Conservation (phyloP, 92 coral and sea anemone species). For the Heliopora coerulea region DNA sequence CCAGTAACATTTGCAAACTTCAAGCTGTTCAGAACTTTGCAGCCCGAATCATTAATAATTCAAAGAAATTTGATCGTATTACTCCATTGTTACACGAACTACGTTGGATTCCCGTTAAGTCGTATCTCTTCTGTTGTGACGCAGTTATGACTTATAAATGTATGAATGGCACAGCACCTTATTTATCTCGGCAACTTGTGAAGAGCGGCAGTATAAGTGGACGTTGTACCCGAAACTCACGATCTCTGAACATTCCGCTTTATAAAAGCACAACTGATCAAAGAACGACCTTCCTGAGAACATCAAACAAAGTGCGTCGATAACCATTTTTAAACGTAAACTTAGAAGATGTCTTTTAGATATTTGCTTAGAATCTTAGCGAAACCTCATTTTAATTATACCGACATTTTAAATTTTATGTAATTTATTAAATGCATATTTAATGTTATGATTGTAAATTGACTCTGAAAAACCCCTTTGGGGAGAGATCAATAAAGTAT, state of each 20-base stretch:
- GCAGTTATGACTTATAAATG: constrained; percentile 42
- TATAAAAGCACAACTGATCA: constrained; percentile 13
- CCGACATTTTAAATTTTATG: too few species aligned
- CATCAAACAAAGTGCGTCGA: neutral
- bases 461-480: too few species aligned
- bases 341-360: constrained; percentile 11
- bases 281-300: neutral
- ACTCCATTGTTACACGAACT: constrained; percentile 22
- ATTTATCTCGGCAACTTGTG: constrained; percentile 34
- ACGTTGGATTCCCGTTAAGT: constrained; percentile 34
- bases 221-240: constrained; percentile 29
- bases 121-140: constrained; percentile 25
- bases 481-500: too few species aligned
- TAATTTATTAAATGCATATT: too few species aligned
- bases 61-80: constrained; percentile 40
- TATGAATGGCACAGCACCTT: constrained; percentile 36
- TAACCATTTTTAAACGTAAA: constrained; percentile 1
- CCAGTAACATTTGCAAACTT: constrained; percentile 40
- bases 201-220: constrained; percentile 28
- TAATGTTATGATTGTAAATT: too few species aligned
- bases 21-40: constrained; percentile 49
- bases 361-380: too few species aligned
- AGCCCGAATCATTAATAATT: neutral
- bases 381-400: too few species aligned
- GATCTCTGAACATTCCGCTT: constrained; percentile 23